Evolutionary conservation across 2,797 vertebrate genomes (phyloP), one percentile per base, ranked within the genome.

Genomic region (Gymnopithys bicolor): DNA sequence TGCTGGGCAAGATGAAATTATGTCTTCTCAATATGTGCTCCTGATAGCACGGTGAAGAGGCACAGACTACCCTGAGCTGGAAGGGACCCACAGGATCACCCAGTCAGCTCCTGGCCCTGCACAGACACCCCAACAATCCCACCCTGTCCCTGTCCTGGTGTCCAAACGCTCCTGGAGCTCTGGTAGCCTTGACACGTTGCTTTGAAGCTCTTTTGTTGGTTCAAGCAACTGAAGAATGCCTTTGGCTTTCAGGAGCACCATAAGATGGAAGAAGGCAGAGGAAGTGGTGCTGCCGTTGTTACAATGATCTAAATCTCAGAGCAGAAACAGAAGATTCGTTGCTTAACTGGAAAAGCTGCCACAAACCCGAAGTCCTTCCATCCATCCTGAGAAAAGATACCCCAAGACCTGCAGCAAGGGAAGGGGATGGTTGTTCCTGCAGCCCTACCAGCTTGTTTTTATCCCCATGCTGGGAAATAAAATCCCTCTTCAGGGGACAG

Each of bases 11-110:
- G 25, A 55, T 4, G 5, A 32, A 4, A 9, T 10, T 1, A 2
- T 1, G 9, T 3, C 19, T 62, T 46, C 21, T 15, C 22, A 62
- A 8, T 1, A 14, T 0, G 2, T 2, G 28, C 52, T 80, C 35
- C 21, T 18, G 25, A 30, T 24, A 63, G 59, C 48, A 15, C 0
- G 5, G 45, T 5, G 30, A 48, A 66, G 55, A 2, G 58, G 43
- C 5, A 15, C 48, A 63, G 28, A 55, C 37, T 13, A 45, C 4
- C n/a, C 51, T 0, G 2, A 69, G 56, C 35, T 35, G 56, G 43
- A 32, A 51, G 35, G 35, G 43, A 45, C 23, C 8, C 63, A 18
- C 23, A 37, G 23, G 32, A 35, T 10, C 23, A 17, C 15, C 16
- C 13, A 51, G 27, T 13, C 59, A 28, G 6, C 2, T 9, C 51